Evolutionary conservation across 2,888 invertebrate genomes (phyloP), one percentile per base, ranked within the genome.

Genomic region (Drosophila yooni): DNA sequence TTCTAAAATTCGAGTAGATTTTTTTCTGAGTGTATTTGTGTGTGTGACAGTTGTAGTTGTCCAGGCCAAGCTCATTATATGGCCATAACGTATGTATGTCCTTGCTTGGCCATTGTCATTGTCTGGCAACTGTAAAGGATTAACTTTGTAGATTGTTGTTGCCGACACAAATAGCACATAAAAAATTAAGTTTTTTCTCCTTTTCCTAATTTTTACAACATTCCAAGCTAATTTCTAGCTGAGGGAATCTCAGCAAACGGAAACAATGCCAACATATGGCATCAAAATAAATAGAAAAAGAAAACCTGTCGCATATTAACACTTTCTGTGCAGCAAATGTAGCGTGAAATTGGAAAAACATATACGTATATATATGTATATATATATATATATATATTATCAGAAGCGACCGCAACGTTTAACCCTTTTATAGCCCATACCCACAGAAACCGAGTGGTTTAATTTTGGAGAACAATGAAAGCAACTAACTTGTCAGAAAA

Each of bases 61-160:
- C 15, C 27, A 51, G 65, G 72, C 53, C 76, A 70, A 86, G 86
- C 92, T 92, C 92, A 92, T 92, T 92, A 92, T 91, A 89, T 91
- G 82, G 91, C 90, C 88, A 92, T 92, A 92, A 91, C 88, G 81
- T 82, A 73, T 74, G 74, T 75, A 27, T 61, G 25, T 71, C 27
- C 63, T 57, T 57, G 52, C 61, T 58, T 31, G 36, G 51, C 52
- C 80, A 71, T 74, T 81, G 73, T 75, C 80, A 75, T 71, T 77
- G 73, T 76, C 66, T 72, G 57, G 69, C 73, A 56, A 64, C 83
- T 60, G 79, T 81, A 79, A 82, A 80, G 89, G 89, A 88, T 90
- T 90, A 90, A 81, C 76, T 85, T 82, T 70, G 68, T 60, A 61
- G 76, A 74, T 80, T 74, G 73, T 67, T 72, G 36, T 36, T 15